Evolutionary conservation across 64 coral and sea anemone species (phyloP).

Genomic region (Pachyseris speciosa): DNA sequence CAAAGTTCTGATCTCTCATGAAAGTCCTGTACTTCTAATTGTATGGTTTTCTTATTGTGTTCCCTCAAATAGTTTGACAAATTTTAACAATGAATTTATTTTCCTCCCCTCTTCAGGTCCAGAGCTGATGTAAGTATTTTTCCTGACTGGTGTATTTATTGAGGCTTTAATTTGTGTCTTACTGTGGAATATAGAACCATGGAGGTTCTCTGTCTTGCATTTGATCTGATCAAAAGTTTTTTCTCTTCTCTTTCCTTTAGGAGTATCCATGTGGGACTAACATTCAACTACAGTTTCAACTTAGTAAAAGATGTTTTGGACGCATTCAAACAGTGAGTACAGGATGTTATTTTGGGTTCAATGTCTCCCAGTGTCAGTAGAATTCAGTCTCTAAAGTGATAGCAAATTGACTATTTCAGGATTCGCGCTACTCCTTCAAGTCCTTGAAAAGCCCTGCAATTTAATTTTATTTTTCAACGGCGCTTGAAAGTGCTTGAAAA

Average conservation of each 20-base stretch:
- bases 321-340: slow-evolving; percentile 59
- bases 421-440: too few relatives aligned
- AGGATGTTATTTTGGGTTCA: neutral
- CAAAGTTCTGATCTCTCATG: too few relatives aligned
- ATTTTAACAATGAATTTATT: neutral
- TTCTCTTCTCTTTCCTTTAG: slow-evolving; percentile 1
- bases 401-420: too few relatives aligned
- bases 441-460: too few relatives aligned
- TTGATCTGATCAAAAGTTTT: neutral
- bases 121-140: slow-evolving; percentile 8
- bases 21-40: too few relatives aligned
- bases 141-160: neutral
- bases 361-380: too few relatives aligned
- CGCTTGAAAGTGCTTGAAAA: too few relatives aligned
- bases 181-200: neutral
- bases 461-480: too few relatives aligned
- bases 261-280: slow-evolving; percentile 53
- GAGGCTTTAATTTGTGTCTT: neutral
- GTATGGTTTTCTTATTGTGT: neutral
- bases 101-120: slow-evolving; percentile 18
- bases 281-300: slow-evolving; percentile 63
- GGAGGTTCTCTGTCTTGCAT: neutral
- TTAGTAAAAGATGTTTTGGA: slow-evolving; percentile 29
- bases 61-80: neutral
- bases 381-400: too few relatives aligned